Conservation (phyloP, 2,888 invertebrate species). For the Chymomyza amoena region DNA sequence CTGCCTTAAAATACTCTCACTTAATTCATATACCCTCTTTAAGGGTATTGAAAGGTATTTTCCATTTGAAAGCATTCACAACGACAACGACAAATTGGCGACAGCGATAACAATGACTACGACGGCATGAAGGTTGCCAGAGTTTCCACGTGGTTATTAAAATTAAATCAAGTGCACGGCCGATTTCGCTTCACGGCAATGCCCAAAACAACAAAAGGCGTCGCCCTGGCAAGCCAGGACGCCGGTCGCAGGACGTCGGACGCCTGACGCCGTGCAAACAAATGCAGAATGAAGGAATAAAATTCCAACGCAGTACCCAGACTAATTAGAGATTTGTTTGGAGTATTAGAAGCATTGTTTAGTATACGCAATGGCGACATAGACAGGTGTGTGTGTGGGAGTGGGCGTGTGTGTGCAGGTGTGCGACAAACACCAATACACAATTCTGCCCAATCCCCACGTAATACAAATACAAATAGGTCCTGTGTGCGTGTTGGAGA, state of each 20-base stretch:
- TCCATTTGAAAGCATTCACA: neutral
- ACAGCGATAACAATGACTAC: neutral
- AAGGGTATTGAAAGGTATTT: neutral
- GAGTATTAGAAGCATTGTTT: slow-evolving; percentile 21
- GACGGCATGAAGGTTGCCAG: slow-evolving; percentile 8
- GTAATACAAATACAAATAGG: slow-evolving; percentile 45
- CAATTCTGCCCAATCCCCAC: neutral
- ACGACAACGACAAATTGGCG: slow-evolving; percentile 2
- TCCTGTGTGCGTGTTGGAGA: slow-evolving; percentile 63
- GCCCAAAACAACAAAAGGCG: neutral
- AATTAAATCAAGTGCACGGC: slow-evolving; percentile 56
- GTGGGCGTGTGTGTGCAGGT: neutral
- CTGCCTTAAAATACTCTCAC: neutral
- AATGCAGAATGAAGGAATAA: neutral
- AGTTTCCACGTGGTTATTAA: slow-evolving; percentile 52
- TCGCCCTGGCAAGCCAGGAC: neutral
- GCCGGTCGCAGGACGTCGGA: neutral
- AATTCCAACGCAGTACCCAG: slow-evolving; percentile 13
- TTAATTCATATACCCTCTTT: neutral
- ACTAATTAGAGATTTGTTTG: slow-evolving; percentile 55
- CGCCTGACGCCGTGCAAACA: neutral
- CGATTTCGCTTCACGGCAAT: slow-evolving; percentile 26
- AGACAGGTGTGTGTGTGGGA: neutral
- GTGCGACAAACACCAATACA: neutral
- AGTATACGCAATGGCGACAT: slow-evolving; percentile 19